phyloP scores from a whole-genome alignment of 2,797 vertebrate genomes.

The Balearica regulorum region DNA sequence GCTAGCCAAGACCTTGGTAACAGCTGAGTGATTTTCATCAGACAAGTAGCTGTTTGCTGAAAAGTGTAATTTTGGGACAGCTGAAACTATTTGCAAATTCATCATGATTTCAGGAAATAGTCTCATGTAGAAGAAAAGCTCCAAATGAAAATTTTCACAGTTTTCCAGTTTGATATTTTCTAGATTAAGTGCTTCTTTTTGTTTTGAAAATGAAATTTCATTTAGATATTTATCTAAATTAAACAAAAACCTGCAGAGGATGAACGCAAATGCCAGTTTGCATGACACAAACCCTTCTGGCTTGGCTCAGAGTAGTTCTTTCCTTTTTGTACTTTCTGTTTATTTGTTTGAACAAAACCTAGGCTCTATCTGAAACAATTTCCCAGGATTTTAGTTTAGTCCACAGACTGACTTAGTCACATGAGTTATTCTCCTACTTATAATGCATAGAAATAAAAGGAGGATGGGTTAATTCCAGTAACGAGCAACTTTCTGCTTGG shows the following conservation, averaged over 20 bases:
- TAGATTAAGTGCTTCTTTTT: conserved; percentile 2
- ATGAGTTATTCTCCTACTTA: background rate
- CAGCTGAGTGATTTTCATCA: conserved; percentile 66
- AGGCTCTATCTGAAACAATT: background rate
- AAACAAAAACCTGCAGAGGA: conserved; percentile 21
- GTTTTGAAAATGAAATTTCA: conserved; percentile 33
- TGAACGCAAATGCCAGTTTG: background rate
- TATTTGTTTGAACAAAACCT: conserved; percentile 39
- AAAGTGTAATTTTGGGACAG: conserved; percentile 62
- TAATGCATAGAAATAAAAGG: background rate
- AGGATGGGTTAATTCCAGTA: background rate
- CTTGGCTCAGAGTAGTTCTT: background rate
- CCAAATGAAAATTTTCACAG: conserved; percentile 19
- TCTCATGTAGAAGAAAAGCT: background rate
- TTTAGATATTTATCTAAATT: conserved; percentile 39
- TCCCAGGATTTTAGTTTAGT: background rate
- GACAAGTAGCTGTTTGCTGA: conserved; percentile 62
- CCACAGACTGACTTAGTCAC: background rate
- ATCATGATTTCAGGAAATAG: conserved; percentile 46
- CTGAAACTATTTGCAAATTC: conserved; percentile 65
- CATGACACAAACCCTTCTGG: background rate
- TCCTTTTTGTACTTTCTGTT: background rate
- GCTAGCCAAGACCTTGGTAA: conserved; percentile 53
- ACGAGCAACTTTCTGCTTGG: background rate
- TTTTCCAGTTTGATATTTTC: conserved; percentile 1